Percentiles rank a stretch among this genome's conserved stretches.
Conservation (phyloP, 2,113 vertebrate species). For the Megaptera novaeangliae region DNA sequence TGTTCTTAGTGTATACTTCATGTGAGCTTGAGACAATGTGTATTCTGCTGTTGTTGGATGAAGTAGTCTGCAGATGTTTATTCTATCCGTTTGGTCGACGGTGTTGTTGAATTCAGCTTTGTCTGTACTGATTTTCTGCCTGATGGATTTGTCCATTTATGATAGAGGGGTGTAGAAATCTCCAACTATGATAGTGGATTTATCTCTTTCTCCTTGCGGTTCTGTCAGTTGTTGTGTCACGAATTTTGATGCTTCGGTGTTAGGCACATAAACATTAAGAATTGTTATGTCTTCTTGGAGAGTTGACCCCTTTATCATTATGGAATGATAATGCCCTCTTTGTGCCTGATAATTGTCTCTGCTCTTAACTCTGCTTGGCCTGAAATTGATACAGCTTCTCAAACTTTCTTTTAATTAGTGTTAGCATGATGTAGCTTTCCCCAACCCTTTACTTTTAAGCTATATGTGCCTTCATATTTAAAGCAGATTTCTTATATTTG, state of each 20-base stretch:
- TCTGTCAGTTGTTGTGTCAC: not conserved
- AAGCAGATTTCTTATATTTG: not conserved
- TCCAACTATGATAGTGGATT: not conserved
- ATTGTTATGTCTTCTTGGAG: not conserved
- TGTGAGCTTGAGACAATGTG: too few relatives aligned
- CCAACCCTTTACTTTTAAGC: not conserved
- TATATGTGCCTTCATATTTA: not conserved
- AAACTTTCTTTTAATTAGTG: not conserved
- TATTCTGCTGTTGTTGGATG: too few relatives aligned
- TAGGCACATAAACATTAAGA: not conserved
- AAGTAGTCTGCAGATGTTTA: too few relatives aligned
- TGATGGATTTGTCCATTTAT: not conserved
- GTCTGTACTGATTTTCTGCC: not conserved
- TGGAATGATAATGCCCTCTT: not conserved
- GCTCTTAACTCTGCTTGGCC: not conserved
- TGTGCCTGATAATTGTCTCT: not conserved
- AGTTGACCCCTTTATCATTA: not conserved
- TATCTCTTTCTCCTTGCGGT: not conserved
- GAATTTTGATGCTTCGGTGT: not conserved
- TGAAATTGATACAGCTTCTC: not conserved
- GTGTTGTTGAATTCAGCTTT: not conserved
- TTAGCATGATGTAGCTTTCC: not conserved
- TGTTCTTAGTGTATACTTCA: too few relatives aligned
- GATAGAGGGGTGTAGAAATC: not conserved
- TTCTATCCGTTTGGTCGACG: not conserved